A percentile compares a stretch with the other conserved stretches of the same genome.
These are phyloP conservation scores for Bradypus variegatus DNA, from an alignment of 2,797 vertebrate species.

Conservation along the genomic window DNA sequence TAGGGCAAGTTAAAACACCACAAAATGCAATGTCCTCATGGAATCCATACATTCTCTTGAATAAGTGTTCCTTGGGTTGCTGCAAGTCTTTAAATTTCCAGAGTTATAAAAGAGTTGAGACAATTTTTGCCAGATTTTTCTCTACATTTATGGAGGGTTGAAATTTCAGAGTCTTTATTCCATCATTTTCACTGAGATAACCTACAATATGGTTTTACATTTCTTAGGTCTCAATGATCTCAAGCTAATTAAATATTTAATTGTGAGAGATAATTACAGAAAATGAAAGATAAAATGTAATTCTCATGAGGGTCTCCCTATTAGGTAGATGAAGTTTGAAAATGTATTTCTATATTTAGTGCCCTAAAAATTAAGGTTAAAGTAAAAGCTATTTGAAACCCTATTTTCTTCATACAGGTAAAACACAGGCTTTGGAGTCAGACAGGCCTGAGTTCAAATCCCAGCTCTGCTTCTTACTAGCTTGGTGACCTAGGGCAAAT, in stretches of 20 bases:
- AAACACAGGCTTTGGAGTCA: background rate
- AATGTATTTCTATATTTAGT: background rate
- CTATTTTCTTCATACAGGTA: background rate
- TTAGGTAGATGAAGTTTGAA: background rate
- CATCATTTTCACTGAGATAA: background rate
- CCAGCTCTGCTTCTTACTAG: background rate
- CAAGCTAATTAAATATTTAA: background rate
- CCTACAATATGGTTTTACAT: background rate
- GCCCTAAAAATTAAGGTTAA: background rate
- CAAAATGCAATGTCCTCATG: background rate
- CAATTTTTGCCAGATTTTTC: background rate
- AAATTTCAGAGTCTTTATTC: background rate
- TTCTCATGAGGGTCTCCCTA: background rate
- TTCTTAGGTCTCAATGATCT: background rate
- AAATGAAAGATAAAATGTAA: background rate
- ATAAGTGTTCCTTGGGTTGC: background rate
- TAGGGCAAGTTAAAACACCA: background rate
- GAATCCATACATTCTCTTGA: background rate
- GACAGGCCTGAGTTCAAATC: background rate
- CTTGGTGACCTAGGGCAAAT: background rate
- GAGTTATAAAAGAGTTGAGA: background rate
- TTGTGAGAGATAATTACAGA: background rate
- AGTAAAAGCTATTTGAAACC: background rate
- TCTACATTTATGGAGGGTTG: background rate
- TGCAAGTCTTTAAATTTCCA: background rate